Evolutionary conservation across 2,797 vertebrate species (phyloP).

Genomic region (Rhinatrema bivittatum): DNA sequence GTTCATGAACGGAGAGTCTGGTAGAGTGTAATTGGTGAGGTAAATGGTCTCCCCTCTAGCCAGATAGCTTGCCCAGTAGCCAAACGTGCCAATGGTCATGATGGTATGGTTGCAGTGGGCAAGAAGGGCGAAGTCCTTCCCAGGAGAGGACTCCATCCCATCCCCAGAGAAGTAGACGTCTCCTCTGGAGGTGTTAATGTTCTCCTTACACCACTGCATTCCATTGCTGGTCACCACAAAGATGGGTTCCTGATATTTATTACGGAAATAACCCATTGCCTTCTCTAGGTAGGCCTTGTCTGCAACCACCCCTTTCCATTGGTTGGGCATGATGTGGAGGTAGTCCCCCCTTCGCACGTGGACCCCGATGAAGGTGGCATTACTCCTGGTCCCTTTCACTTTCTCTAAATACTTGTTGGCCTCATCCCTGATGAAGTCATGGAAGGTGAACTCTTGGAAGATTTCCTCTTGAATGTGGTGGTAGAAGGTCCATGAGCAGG

Average conservation of each 20-base stretch:
- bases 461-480: conserved; percentile 32
- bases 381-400: not conserved
- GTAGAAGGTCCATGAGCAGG: conserved; percentile 46
- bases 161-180: conserved; percentile 40
- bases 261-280: conserved; percentile 39
- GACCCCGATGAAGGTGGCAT: too few species aligned
- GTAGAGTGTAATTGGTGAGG: conserved; percentile 37
- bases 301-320: too few species aligned
- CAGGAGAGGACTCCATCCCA: too few species aligned
- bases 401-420: conserved; percentile 10
- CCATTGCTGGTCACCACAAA: conserved; percentile 41
- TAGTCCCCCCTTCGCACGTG: too few species aligned
- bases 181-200: conserved; percentile 16
- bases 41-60: conserved; percentile 27
- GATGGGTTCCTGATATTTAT: conserved; percentile 12
- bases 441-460: conserved; percentile 16
- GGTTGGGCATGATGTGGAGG: too few species aligned
- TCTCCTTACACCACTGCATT: conserved; percentile 36
- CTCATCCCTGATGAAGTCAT: conserved; percentile 24
- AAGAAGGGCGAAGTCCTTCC: too few species aligned
- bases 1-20: conserved; percentile 17
- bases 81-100: conserved; percentile 46
- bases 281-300: too few species aligned
- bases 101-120: conserved; percentile 49
- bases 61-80: conserved; percentile 41